These are phyloP conservation scores for Apodemia mormo DNA, from an alignment of 2,888 invertebrate genomes.

Conservation along the genomic window DNA sequence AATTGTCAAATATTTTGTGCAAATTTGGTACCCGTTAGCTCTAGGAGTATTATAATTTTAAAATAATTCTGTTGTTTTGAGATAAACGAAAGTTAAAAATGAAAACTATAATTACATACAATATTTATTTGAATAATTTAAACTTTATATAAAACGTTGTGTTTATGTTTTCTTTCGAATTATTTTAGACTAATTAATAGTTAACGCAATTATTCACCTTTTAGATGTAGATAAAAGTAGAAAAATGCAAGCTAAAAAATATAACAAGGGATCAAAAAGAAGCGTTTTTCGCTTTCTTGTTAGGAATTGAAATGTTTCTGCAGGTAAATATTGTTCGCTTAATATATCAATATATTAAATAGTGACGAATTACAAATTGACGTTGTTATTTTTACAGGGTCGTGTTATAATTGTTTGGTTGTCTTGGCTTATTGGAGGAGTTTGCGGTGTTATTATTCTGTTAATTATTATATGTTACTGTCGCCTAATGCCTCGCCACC, in stretches of 20 bases:
- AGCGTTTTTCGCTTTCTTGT: conserved; percentile 61
- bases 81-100: not conserved
- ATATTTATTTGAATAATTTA: conserved; percentile 1
- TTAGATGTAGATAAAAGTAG: conserved; percentile 51
- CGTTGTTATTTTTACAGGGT: conserved; percentile 54
- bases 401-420: conserved; percentile 79
- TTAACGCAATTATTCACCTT: conserved; percentile 45
- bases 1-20: not conserved
- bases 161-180: not conserved
- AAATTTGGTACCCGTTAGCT: too few relatives aligned
- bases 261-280: conserved; percentile 55
- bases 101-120: not conserved
- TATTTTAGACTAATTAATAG: conserved; percentile 39
- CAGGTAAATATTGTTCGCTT: conserved; percentile 57
- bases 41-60: too few relatives aligned
- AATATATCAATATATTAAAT: conserved; percentile 45
- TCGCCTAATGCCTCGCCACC: conserved; percentile 86
- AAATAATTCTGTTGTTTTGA: too few relatives aligned
- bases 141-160: not conserved
- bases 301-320: conserved; percentile 76
- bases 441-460: conserved; percentile 84
- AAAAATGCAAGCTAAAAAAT: conserved; percentile 63
- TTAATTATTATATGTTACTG: conserved; percentile 85
- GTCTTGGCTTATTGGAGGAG: conserved; percentile 82
- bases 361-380: conserved; percentile 20